These are phyloP conservation scores for Nycticebus coucang DNA, from an alignment of 2,113 vertebrate species.

Conservation along the genomic window DNA sequence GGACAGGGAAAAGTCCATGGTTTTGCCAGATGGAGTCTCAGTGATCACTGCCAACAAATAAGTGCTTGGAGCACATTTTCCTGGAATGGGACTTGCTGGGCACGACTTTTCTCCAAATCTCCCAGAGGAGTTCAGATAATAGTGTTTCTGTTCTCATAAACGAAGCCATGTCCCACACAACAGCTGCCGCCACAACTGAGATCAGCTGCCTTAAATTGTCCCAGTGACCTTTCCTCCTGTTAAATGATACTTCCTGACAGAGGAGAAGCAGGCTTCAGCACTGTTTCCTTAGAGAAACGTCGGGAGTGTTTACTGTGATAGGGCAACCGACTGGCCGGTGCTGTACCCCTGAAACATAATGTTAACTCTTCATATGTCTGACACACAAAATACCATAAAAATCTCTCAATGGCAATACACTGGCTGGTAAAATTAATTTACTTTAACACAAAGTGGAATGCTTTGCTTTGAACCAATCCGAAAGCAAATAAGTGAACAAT, in stretches of 20 bases:
- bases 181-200: conserved; percentile 70
- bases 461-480: conserved; percentile 1
- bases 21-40: conserved; percentile 75
- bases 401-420: not conserved
- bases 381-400: not conserved
- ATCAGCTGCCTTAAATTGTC: conserved; percentile 45
- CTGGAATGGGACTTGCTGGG: conserved; percentile 62
- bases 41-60: conserved; percentile 67
- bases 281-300: not conserved
- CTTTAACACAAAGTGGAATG: not conserved
- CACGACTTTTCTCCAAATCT: conserved; percentile 54
- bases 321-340: not conserved
- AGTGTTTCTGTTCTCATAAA: conserved; percentile 66
- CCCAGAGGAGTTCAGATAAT: conserved; percentile 54
- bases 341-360: not conserved
- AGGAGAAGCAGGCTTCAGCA: not conserved
- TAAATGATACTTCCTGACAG: conserved; percentile 35
- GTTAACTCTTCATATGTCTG: not conserved
- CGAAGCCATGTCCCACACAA: conserved; percentile 36
- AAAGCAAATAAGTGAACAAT: too few relatives aligned
- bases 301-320: conserved; percentile 21
- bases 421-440: conserved; percentile 5
- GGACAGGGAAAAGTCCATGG: conserved; percentile 66
- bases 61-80: conserved; percentile 67
- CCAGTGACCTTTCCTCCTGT: conserved; percentile 13